phyloP scores from a whole-genome alignment of 1,140 invertebrate genomes.

The Cherax quadricarinatus region DNA sequence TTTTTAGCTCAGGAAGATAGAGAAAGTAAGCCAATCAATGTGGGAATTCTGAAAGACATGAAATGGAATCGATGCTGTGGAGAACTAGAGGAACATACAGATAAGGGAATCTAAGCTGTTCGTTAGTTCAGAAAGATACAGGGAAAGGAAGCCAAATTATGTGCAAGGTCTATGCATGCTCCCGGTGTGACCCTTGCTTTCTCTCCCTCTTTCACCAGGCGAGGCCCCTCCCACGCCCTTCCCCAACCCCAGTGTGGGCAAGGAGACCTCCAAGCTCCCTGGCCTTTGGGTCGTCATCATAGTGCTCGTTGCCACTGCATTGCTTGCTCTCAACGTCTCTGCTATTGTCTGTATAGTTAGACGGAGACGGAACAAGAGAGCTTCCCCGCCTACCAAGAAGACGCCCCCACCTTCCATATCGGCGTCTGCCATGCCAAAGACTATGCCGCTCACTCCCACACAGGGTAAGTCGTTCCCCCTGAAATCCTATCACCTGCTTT shows the following conservation, averaged over 20 bases:
- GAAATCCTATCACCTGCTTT: background rate
- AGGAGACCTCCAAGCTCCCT: conserved; percentile 77
- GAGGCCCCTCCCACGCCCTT: conserved; percentile 74
- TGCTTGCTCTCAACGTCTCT: conserved; percentile 88
- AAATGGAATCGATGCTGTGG: too few species aligned
- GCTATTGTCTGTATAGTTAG: conserved; percentile 92
- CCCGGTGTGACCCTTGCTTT: conserved; percentile 48
- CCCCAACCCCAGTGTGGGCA: conserved; percentile 77
- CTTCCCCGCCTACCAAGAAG: conserved; percentile 70
- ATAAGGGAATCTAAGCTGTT: background rate
- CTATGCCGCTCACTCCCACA: conserved; percentile 47
- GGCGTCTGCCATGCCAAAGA: conserved; percentile 51
- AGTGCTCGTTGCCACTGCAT: conserved; percentile 84
- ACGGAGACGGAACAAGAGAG: conserved; percentile 79
- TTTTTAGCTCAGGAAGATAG: too few species aligned
- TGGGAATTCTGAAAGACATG: too few species aligned
- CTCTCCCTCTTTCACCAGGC: conserved; percentile 65
- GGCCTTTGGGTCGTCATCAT: conserved; percentile 85
- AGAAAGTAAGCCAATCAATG: too few species aligned
- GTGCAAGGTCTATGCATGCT: conserved; percentile 72
- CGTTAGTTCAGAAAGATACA: too few species aligned
- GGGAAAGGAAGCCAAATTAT: background rate
- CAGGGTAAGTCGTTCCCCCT: conserved; percentile 32
- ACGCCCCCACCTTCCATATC: conserved; percentile 60
- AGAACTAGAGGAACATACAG: background rate